phyloP scores from a whole-genome alignment of 2,113 vertebrate species.

The Lagopus leucura region DNA sequence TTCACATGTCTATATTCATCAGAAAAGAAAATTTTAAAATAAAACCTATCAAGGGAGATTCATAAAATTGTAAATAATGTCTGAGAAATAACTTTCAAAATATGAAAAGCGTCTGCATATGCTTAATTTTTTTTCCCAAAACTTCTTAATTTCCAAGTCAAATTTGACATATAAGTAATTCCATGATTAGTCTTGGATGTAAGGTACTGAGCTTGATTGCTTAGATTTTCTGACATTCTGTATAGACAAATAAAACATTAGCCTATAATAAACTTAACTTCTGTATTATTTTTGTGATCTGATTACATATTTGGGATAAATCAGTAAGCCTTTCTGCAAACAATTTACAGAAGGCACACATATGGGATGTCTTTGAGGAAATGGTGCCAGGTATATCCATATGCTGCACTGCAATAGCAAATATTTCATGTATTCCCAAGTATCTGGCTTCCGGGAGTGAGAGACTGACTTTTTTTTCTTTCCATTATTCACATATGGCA shows the following conservation, averaged over 20 bases:
- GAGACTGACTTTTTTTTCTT: neutral
- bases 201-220: neutral
- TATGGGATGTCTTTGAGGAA: slow-evolving; percentile 38
- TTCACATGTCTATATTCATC: neutral
- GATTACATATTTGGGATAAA: slow-evolving; percentile 21
- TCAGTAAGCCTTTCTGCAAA: slow-evolving; percentile 9
- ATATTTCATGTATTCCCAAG: accelerated
- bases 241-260: neutral
- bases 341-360: slow-evolving; percentile 22
- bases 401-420: neutral
- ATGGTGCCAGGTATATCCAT: slow-evolving; percentile 23
- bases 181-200: neutral
- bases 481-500: neutral
- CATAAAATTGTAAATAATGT: neutral
- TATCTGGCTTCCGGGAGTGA: neutral
- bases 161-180: neutral
- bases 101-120: neutral
- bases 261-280: neutral
- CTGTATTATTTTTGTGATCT: neutral
- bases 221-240: neutral
- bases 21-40: neutral
- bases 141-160: neutral
- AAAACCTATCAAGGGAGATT: accelerated
- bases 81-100: neutral
- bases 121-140: neutral